Percentiles rank a stretch among this genome's conserved stretches.
Conservation (phyloP, 1,140 invertebrate species). For the Drosophila pandora region DNA sequence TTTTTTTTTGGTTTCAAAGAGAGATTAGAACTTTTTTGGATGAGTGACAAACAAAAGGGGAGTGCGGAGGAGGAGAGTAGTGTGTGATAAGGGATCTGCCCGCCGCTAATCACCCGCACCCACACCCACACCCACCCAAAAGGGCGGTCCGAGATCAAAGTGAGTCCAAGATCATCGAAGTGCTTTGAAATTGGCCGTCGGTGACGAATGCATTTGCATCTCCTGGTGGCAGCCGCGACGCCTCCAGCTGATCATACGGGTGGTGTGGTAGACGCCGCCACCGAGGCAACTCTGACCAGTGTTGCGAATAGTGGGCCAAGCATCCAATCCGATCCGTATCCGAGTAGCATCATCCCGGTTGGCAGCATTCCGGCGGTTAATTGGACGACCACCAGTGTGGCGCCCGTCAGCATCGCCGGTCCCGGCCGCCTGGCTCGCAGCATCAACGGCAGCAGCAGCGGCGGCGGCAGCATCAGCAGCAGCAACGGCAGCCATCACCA, state of each 20-base stretch:
- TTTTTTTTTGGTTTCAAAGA: conserved; percentile 19
- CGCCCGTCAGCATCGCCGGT: conserved; percentile 54
- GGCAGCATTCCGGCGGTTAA: neutral
- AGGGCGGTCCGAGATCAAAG: neutral
- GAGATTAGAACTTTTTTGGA: conserved; percentile 31
- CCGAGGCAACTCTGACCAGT: conserved; percentile 4
- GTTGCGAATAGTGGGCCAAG: neutral
- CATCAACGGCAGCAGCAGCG: conserved; percentile 29
- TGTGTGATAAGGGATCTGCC: conserved; percentile 21
- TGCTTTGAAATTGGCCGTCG: conserved; percentile 1
- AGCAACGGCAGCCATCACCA: conserved; percentile 33
- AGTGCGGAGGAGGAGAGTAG: conserved; percentile 1
- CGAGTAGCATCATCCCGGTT: conserved; percentile 1
- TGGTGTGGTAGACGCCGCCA: neutral
- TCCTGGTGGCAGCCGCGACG: conserved; percentile 53
- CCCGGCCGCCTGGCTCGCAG: conserved; percentile 46
- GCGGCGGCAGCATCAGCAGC: conserved; percentile 26
- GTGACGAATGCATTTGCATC: conserved; percentile 70
- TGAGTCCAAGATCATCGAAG: no score
- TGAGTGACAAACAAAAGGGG: conserved; percentile 40
- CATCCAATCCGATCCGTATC: neutral
- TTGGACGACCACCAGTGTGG: conserved; percentile 34
- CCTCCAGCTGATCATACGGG: conserved; percentile 35
- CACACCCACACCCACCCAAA: conserved; percentile 1
- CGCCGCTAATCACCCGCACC: conserved; percentile 12